Conservation (phyloP, 2,797 vertebrate species). For the Todus mexicanus region DNA sequence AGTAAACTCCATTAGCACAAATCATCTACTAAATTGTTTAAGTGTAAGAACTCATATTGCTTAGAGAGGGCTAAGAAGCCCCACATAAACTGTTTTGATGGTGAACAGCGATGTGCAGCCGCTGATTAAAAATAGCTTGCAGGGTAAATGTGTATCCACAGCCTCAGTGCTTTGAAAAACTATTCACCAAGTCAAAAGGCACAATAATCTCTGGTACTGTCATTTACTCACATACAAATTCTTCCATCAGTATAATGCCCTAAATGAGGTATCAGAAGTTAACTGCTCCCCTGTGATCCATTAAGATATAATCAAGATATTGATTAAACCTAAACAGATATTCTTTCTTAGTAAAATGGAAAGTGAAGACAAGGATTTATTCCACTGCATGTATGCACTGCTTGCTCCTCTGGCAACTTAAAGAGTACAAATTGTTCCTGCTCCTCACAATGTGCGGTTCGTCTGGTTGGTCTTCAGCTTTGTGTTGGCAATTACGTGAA, state of each 20-base stretch:
- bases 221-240: background rate
- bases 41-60: background rate
- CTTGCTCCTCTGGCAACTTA: background rate
- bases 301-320: background rate
- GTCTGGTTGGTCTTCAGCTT: background rate
- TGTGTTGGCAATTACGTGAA: background rate
- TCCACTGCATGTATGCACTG: background rate
- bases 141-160: background rate
- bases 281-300: background rate
- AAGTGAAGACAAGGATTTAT: background rate
- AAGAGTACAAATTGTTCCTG: background rate
- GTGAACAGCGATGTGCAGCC: background rate
- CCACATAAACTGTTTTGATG: background rate
- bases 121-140: background rate
- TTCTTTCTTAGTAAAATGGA: background rate
- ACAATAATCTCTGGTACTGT: background rate
- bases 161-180: background rate
- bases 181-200: background rate
- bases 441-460: background rate
- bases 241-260: background rate
- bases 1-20: background rate
- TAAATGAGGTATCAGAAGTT: background rate
- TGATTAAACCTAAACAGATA: background rate
- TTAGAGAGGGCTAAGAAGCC: background rate
- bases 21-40: conserved; percentile 4